Evolutionary conservation across 2,888 invertebrate genomes (phyloP).

Genomic region (Macrophya annulata): DNA sequence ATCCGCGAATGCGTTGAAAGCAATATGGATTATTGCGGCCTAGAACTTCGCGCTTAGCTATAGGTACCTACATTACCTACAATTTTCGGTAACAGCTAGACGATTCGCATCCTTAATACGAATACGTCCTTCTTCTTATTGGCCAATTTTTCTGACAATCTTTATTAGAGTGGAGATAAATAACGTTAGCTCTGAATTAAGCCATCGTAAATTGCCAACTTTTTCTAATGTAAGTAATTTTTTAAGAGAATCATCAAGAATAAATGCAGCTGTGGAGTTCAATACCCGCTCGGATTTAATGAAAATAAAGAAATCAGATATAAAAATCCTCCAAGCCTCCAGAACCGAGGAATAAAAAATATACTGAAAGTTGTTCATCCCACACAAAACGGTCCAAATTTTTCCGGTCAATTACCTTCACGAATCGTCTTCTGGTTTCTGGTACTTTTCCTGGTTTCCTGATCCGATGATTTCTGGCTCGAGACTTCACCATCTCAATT

Average conservation of each 20-base stretch:
- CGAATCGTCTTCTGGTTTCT: background rate
- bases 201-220: too few species aligned
- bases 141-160: background rate
- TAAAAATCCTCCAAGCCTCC: background rate
- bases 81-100: background rate
- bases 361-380: background rate
- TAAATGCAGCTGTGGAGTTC: background rate
- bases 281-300: background rate
- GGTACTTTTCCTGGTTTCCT: conserved; percentile 27
- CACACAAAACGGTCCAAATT: conserved; percentile 10
- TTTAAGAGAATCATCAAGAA: background rate
- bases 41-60: conserved; percentile 27
- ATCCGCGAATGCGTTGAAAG: conserved; percentile 47
- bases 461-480: conserved; percentile 37
- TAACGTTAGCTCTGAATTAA: too few species aligned
- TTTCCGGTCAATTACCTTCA: conserved; percentile 23
- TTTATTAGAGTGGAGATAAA: too few species aligned
- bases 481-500: conserved; percentile 33
- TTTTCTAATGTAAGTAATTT: too few species aligned
- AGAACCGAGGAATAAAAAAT: background rate
- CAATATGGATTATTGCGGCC: conserved; percentile 51
- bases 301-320: background rate
- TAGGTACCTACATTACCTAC: too few species aligned
- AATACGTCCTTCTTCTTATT: background rate
- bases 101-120: background rate